These are phyloP conservation scores for Spilogale gracilis DNA, from an alignment of 2,113 vertebrate genomes.

Conservation along the genomic window DNA sequence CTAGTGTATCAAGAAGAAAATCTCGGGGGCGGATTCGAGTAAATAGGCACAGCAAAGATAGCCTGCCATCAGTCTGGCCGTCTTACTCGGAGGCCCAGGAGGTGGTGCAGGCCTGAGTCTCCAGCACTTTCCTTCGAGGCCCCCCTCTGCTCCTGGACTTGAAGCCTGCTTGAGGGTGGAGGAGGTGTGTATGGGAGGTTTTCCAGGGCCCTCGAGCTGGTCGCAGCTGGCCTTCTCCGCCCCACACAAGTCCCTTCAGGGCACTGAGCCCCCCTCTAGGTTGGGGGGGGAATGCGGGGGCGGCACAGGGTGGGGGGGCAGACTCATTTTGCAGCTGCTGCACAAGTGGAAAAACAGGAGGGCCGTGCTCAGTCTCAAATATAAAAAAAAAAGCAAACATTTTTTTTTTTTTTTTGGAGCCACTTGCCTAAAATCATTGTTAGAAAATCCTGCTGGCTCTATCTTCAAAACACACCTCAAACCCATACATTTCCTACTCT, in stretches of 20 bases:
- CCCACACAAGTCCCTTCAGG: not conserved
- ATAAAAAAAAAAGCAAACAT: not conserved
- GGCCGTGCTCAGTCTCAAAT: constrained; percentile 71
- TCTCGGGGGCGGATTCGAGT: not conserved
- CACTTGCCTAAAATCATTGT: not conserved
- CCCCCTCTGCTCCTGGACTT: constrained; percentile 25
- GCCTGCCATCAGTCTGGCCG: not conserved
- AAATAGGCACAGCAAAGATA: not conserved
- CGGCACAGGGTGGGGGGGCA: not conserved
- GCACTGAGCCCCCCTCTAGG: not conserved
- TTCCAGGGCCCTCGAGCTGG: not conserved
- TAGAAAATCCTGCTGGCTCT: not conserved
- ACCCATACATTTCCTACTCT: not conserved
- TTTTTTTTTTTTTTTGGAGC: not conserved
- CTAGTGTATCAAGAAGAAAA: not conserved
- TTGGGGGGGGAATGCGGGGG: not conserved
- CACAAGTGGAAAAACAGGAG: constrained; percentile 75
- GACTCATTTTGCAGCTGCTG: constrained; percentile 71
- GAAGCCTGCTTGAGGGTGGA: constrained; percentile 51
- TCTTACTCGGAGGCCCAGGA: not conserved
- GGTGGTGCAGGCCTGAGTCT: not conserved
- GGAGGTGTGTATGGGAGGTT: not conserved
- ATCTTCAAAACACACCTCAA: not conserved
- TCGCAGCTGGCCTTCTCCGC: not conserved
- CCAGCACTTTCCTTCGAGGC: not conserved